Evolutionary conservation across 2,113 vertebrate genomes (phyloP).

Genomic region (Protomyctophum bolini): DNA sequence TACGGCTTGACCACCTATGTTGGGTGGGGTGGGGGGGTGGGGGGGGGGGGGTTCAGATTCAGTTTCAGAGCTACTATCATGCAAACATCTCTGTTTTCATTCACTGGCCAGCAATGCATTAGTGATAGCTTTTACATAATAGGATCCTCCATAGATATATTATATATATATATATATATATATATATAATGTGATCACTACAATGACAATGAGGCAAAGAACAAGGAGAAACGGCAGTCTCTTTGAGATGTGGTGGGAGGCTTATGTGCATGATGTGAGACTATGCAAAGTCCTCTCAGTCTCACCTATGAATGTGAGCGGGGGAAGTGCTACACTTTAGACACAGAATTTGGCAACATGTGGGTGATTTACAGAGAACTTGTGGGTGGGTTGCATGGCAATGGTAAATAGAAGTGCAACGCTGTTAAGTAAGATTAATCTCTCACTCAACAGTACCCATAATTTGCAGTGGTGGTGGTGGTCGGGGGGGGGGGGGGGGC

Average conservation of each 20-base stretch:
- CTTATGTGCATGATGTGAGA: background rate
- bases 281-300: slow-evolving; percentile 27
- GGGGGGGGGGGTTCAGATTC: slow-evolving; percentile 33
- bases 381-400: slow-evolving; percentile 18
- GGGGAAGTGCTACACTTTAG: slow-evolving; percentile 28
- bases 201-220: background rate
- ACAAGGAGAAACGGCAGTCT: slow-evolving; percentile 18
- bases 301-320: slow-evolving; percentile 50
- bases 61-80: slow-evolving; percentile 62
- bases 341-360: slow-evolving; percentile 39
- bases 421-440: background rate
- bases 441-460: background rate
- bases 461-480: background rate
- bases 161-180: slow-evolving; percentile 2
- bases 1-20: slow-evolving; percentile 10
- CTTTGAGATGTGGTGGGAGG: background rate
- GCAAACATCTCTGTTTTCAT: slow-evolving; percentile 57
- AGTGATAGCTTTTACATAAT: slow-evolving; percentile 48
- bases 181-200: slow-evolving; percentile 15
- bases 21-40: slow-evolving; percentile 7
- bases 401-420: slow-evolving; percentile 25
- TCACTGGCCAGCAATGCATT: slow-evolving; percentile 62
- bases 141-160: slow-evolving; percentile 14
- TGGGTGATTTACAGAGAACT: background rate
- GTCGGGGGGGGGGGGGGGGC: background rate